Percentiles rank a stretch among this genome's conserved stretches.
Conservation (phyloP, 1,140 invertebrate species). For the Zaprionus kolodkinae region DNA sequence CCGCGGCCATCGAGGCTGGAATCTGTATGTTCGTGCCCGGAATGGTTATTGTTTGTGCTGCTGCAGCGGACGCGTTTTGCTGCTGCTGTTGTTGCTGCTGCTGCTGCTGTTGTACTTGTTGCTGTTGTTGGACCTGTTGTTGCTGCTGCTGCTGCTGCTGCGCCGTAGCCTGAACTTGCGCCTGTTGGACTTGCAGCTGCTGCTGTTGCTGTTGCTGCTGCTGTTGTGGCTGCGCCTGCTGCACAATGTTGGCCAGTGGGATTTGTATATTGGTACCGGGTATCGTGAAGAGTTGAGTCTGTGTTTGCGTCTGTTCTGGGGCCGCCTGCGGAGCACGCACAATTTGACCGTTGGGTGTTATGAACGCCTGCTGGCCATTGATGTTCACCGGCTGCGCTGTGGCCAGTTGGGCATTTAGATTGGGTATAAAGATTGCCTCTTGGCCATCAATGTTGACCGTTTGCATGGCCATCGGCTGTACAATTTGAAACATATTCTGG, state of each 20-base stretch:
- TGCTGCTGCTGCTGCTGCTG: conserved; percentile 41
- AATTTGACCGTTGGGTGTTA: conserved; percentile 87
- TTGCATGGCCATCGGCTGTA: conserved; percentile 88
- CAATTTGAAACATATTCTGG: conserved; percentile 83
- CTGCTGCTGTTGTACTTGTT: conserved; percentile 51
- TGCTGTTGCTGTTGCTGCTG: conserved; percentile 37
- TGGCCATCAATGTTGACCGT: conserved; percentile 96
- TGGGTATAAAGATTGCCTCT: conserved; percentile 94
- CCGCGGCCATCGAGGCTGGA: conserved; percentile 83
- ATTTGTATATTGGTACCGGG: conserved; percentile 87
- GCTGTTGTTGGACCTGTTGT: conserved; percentile 33
- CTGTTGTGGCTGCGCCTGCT: conserved; percentile 65
- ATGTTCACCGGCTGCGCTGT: conserved; percentile 77
- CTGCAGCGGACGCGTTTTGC: background rate
- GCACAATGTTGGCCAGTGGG: conserved; percentile 81
- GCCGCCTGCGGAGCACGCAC: conserved; percentile 85
- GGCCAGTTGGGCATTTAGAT: conserved; percentile 73
- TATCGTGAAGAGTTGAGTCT: conserved; percentile 86
- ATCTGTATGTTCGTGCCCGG: conserved; percentile 87
- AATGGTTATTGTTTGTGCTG: conserved; percentile 84
- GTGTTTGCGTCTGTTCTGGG: conserved; percentile 78
- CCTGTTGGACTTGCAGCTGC: conserved; percentile 45
- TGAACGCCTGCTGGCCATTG: conserved; percentile 84
- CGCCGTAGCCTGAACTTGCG: background rate
- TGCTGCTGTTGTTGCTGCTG: conserved; percentile 31